phyloP scores from a whole-genome alignment of 2,888 invertebrate species.

The Lobophora halterata region DNA sequence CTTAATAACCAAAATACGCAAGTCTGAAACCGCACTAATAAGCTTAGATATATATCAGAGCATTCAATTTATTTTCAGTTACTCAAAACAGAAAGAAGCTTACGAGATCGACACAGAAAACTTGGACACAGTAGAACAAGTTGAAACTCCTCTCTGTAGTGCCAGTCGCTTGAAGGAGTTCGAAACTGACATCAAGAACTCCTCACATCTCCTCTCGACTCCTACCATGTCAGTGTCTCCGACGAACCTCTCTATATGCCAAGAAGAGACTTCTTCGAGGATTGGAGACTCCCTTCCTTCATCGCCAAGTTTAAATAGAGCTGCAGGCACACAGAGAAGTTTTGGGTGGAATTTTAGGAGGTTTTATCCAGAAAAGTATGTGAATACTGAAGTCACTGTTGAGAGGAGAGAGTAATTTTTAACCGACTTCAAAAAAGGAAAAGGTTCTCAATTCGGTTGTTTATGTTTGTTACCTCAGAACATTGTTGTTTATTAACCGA shows the following conservation, averaged over 20 bases:
- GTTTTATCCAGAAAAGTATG: slow-evolving; percentile 50
- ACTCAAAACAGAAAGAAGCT: slow-evolving; percentile 78
- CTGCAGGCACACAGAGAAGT: slow-evolving; percentile 55
- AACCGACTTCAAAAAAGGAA: too few species aligned
- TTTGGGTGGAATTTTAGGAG: slow-evolving; percentile 64
- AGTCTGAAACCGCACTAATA: too few species aligned
- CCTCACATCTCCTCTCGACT: slow-evolving; percentile 47
- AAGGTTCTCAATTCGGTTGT: too few species aligned
- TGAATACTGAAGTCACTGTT: slow-evolving; percentile 16
- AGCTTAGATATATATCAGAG: too few species aligned
- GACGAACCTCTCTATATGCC: slow-evolving; percentile 47
- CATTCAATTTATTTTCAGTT: slow-evolving; percentile 65
- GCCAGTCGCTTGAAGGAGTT: slow-evolving; percentile 83
- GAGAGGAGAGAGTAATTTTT: slow-evolving; percentile 6
- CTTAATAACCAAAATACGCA: too few species aligned
- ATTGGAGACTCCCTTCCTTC: slow-evolving; percentile 51
- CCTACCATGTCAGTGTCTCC: slow-evolving; percentile 49
- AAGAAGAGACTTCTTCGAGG: slow-evolving; percentile 42
- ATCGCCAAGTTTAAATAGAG: slow-evolving; percentile 50
- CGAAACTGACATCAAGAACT: slow-evolving; percentile 58
- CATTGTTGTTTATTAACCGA: too few species aligned
- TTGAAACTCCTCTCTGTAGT: slow-evolving; percentile 88
- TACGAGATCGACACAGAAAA: slow-evolving; percentile 83
- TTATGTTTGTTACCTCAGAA: too few species aligned
- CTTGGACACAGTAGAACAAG: slow-evolving; percentile 83